Conservation (phyloP, 2,113 vertebrate genomes). For the Marcusenius ussheri region DNA sequence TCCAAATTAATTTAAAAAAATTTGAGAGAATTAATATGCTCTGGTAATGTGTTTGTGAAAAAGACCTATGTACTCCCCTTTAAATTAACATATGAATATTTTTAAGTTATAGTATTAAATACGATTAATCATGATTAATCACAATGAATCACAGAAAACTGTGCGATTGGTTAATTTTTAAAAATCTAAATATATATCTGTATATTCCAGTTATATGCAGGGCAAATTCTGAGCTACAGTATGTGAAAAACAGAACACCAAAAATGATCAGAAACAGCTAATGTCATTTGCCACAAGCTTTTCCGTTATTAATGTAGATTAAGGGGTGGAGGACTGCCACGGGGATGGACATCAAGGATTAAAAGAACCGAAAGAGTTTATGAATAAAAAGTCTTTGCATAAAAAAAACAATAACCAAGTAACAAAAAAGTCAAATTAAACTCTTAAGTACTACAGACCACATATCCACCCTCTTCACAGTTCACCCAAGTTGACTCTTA, state of each 20-base stretch:
- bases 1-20: not conserved
- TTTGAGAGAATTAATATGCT: not conserved
- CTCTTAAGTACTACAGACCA: not conserved
- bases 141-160: not conserved
- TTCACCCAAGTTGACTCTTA: not conserved
- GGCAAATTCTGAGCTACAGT: not conserved
- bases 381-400: not conserved
- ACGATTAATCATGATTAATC: not conserved
- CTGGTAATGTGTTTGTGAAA: not conserved
- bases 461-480: not conserved
- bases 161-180: not conserved
- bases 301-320: not conserved
- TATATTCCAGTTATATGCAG: not conserved
- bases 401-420: not conserved
- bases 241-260: not conserved
- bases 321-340: not conserved
- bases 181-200: not conserved
- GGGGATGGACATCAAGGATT: not conserved
- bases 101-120: not conserved
- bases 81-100: not conserved
- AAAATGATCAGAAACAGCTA: not conserved
- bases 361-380: not conserved
- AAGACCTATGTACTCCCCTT: not conserved
- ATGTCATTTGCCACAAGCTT: not conserved
- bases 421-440: not conserved